Evolutionary conservation across 1,140 invertebrate genomes (phyloP).

Genomic region (Brachionus rotundiformis): DNA sequence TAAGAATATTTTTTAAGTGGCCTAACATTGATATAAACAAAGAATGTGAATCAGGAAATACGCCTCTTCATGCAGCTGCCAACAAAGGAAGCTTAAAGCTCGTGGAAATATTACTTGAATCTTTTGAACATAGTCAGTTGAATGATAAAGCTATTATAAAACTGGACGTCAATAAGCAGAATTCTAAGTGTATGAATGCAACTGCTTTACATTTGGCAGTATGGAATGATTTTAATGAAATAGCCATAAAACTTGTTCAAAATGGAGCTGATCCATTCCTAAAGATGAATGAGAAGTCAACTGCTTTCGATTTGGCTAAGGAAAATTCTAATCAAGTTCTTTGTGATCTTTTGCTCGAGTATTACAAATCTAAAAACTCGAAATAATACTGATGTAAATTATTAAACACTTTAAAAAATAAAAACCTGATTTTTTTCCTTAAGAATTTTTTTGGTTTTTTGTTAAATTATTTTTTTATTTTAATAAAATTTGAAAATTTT

Average conservation of each 20-base stretch:
- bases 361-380: neutral
- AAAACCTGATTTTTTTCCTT: constrained; percentile 6
- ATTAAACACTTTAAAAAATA: neutral
- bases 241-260: constrained; percentile 55
- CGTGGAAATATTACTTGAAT: constrained; percentile 57
- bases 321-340: constrained; percentile 54
- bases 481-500: neutral
- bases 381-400: neutral
- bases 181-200: constrained; percentile 61
- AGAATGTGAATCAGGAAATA: constrained; percentile 61
- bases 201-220: constrained; percentile 62
- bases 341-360: constrained; percentile 13
- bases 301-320: constrained; percentile 58
- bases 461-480: constrained; percentile 13
- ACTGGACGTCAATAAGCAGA: constrained; percentile 58
- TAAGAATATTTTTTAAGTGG: constrained; percentile 54
- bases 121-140: neutral
- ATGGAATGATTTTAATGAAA: constrained; percentile 59
- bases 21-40: constrained; percentile 57
- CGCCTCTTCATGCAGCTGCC: constrained; percentile 61
- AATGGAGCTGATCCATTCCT: constrained; percentile 57
- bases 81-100: constrained; percentile 58
- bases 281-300: constrained; percentile 59
- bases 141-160: constrained; percentile 47
- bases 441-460: constrained; percentile 3